A percentile compares a stretch with the other conserved stretches of the same genome.
These are phyloP conservation scores for Caerostris extrusa DNA, from an alignment of 1,140 invertebrate species.

Conservation along the genomic window DNA sequence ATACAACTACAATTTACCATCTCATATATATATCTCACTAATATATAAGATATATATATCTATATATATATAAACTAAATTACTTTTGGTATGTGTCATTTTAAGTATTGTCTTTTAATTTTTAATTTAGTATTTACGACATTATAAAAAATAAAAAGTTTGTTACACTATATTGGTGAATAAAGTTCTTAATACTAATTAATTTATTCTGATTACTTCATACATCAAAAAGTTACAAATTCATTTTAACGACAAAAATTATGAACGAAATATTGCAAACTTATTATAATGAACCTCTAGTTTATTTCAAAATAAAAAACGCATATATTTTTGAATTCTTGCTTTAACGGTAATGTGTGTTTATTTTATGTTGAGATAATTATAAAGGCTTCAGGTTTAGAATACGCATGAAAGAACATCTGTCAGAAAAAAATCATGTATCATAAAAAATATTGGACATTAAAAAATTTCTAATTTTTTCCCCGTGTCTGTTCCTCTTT, in stretches of 20 bases:
- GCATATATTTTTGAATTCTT: constrained; percentile 42
- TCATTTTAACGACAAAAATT: too few relatives aligned
- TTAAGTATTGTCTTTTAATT: not conserved
- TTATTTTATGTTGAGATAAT: constrained; percentile 19
- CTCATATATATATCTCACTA: too few relatives aligned
- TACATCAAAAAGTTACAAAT: too few relatives aligned
- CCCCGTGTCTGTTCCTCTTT: constrained; percentile 2
- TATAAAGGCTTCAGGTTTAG: constrained; percentile 23
- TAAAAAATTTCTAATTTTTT: constrained; percentile 4
- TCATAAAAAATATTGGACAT: not conserved
- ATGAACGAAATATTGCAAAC: too few relatives aligned
- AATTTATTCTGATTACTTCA: too few relatives aligned
- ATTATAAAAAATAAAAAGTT: not conserved
- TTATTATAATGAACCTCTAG: too few relatives aligned
- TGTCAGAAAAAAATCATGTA: not conserved
- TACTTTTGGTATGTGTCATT: too few relatives aligned
- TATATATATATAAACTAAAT: too few relatives aligned
- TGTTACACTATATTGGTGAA: not conserved
- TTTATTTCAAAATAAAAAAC: not conserved
- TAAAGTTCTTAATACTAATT: too few relatives aligned
- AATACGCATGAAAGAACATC: constrained; percentile 48
- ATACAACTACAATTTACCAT: too few relatives aligned
- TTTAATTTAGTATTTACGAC: not conserved
- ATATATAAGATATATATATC: too few relatives aligned
- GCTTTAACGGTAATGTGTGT: constrained; percentile 21